These are phyloP conservation scores for Charaxes varanes DNA, from an alignment of 1,140 invertebrate genomes.

Conservation along the genomic window DNA sequence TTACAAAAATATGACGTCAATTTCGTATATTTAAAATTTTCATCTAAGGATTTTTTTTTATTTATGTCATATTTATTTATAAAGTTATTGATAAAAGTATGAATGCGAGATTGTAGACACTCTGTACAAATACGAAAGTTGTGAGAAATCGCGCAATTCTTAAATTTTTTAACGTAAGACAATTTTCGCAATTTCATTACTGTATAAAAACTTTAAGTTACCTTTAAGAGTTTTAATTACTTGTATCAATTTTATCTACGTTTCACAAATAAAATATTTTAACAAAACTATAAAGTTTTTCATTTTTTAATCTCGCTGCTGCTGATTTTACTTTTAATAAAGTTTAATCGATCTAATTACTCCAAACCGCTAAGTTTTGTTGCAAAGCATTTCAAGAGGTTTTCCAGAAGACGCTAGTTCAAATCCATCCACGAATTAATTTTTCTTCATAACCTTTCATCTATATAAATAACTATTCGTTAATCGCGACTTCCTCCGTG, in stretches of 20 bases:
- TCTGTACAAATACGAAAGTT: constrained; percentile 47
- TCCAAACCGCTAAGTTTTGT: too few species aligned
- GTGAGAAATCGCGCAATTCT: constrained; percentile 43
- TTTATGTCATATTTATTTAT: constrained; percentile 20
- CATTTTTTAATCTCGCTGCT: too few species aligned
- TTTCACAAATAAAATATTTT: constrained; percentile 74
- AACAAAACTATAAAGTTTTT: constrained; percentile 50
- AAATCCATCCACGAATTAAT: too few species aligned
- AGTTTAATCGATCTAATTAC: too few species aligned
- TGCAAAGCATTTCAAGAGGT: too few species aligned
- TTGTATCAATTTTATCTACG: constrained; percentile 74
- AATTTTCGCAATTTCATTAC: constrained; percentile 69
- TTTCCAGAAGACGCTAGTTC: too few species aligned
- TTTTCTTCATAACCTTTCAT: too few species aligned
- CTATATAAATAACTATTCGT: too few species aligned
- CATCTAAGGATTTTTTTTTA: constrained; percentile 42
- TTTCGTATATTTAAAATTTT: constrained; percentile 56
- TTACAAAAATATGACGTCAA: constrained; percentile 64
- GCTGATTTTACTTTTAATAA: too few species aligned
- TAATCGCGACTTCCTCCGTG: too few species aligned
- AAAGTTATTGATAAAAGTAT: constrained; percentile 42
- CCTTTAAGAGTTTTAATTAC: constrained; percentile 71
- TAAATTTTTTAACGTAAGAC: constrained; percentile 54
- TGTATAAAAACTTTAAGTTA: constrained; percentile 69
- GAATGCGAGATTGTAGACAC: constrained; percentile 50